Conservation (phyloP, 2,797 vertebrate genomes). For the Cirrhinus molitorella region DNA sequence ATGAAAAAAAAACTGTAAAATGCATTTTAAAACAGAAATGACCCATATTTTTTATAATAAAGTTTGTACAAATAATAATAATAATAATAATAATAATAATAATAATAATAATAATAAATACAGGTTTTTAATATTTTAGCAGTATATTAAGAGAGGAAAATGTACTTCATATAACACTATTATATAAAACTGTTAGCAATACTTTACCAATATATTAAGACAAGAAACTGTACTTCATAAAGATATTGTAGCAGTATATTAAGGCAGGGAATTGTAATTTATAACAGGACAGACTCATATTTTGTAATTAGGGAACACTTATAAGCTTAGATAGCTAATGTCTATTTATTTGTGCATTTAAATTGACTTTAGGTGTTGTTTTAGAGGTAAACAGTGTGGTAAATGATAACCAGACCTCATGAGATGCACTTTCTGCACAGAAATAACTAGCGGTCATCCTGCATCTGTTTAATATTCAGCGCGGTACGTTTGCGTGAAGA, state of each 20-base stretch:
- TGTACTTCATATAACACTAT: too few species aligned
- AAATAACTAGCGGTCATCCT: neutral
- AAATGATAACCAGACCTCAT: neutral
- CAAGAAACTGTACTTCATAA: too few species aligned
- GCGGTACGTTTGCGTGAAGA: constrained; percentile 30
- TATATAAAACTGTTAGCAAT: too few species aligned
- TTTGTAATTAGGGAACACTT: neutral
- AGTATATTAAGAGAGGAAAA: neutral
- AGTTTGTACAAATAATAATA: too few species aligned
- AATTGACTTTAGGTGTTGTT: neutral
- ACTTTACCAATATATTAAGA: too few species aligned
- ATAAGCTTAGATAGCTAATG: neutral
- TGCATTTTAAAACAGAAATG: too few species aligned
- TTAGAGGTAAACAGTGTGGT: neutral
- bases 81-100: too few species aligned
- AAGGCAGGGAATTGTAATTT: neutral
- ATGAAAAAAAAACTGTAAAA: too few species aligned
- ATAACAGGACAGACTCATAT: neutral
- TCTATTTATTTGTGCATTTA: neutral
- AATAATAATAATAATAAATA: too few species aligned
- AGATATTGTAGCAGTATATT: too few species aligned
- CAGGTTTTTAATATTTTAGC: neutral
- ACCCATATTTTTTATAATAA: too few species aligned
- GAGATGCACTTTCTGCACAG: neutral
- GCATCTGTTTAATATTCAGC: constrained; percentile 19